phyloP scores from a whole-genome alignment of 2,888 invertebrate genomes.

The Eremobia ochroleuca region DNA sequence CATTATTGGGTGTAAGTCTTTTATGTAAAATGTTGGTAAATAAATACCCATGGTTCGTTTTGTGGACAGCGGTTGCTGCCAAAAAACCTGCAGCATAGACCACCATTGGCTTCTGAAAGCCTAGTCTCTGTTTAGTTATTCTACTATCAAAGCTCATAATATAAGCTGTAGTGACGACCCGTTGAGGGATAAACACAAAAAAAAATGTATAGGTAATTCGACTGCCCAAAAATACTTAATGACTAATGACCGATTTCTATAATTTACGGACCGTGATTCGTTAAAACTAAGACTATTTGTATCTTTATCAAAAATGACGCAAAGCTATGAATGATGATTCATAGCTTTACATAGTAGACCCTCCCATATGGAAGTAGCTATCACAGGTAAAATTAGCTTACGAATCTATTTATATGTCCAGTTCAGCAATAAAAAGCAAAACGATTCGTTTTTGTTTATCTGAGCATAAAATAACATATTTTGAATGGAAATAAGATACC shows the following conservation, averaged over 20 bases:
- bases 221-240: not conserved
- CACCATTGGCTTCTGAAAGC: constrained; percentile 2
- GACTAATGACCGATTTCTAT: too few relatives aligned
- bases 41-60: too few relatives aligned
- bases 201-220: not conserved
- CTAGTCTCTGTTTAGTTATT: not conserved
- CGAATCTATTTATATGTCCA: too few relatives aligned
- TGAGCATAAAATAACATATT: not conserved
- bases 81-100: not conserved
- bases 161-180: not conserved
- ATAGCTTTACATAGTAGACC: too few relatives aligned
- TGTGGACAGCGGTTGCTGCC: not conserved
- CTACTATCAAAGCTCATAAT: not conserved
- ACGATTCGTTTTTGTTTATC: not conserved
- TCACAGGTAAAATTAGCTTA: too few relatives aligned
- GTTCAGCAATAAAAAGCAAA: too few relatives aligned
- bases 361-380: too few relatives aligned
- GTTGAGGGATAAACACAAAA: not conserved
- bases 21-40: not conserved
- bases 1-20: not conserved
- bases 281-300: too few relatives aligned
- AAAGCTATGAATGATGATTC: too few relatives aligned
- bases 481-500: not conserved
- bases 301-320: too few relatives aligned
- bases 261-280: too few relatives aligned